phyloP scores from a whole-genome alignment of 2,888 invertebrate genomes.

The Heliconius hortense region DNA sequence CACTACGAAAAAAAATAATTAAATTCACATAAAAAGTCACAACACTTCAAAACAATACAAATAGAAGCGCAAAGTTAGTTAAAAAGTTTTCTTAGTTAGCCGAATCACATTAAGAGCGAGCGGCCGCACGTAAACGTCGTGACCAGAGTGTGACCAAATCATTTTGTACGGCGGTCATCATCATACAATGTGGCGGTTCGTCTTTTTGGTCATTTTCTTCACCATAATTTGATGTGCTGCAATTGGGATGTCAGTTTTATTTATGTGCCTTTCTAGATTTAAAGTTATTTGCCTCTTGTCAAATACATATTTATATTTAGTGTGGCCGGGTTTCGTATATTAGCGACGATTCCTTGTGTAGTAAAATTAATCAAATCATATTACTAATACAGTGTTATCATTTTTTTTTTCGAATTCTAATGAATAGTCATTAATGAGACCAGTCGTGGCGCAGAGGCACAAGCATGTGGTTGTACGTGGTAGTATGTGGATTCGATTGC shows the following conservation, averaged over 20 bases:
- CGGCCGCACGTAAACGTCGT: conserved; percentile 62
- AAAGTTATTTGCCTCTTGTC: neutral
- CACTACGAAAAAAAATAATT: too few relatives aligned
- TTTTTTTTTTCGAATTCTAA: neutral
- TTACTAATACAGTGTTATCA: neutral
- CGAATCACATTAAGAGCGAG: conserved; percentile 60
- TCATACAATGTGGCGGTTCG: conserved; percentile 47
- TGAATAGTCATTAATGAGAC: neutral
- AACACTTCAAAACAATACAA: neutral
- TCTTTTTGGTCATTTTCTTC: conserved; percentile 49
- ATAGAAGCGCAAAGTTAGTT: conserved; percentile 40
- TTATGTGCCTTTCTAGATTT: conserved; percentile 34
- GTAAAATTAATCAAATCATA: neutral
- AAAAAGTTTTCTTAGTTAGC: conserved; percentile 27
- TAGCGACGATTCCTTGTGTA: neutral
- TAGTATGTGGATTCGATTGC: too few relatives aligned
- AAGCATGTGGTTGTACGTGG: too few relatives aligned
- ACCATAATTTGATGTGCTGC: conserved; percentile 38
- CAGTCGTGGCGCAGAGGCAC: neutral
- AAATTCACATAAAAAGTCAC: neutral
- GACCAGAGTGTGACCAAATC: conserved; percentile 74
- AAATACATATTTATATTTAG: neutral
- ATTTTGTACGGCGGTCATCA: conserved; percentile 70
- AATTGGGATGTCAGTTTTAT: conserved; percentile 35
- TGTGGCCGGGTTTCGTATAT: neutral